Evolutionary conservation across 2,113 vertebrate species (phyloP).

Genomic region (Melanerpes formicivorus): DNA sequence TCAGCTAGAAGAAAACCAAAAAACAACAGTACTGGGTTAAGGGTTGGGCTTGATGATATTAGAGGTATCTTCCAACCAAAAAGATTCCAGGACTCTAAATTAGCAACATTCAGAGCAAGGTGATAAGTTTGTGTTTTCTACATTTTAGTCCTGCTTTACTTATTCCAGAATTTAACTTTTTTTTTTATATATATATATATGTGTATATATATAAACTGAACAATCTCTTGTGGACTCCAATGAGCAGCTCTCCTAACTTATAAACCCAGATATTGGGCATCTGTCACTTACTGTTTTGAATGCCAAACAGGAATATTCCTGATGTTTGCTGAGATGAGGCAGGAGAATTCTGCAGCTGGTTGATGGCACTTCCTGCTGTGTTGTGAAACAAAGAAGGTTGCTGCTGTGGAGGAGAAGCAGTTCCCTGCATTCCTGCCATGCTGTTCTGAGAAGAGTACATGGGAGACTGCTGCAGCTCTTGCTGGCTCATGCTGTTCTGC

Average conservation of each 20-base stretch:
- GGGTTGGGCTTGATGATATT: too few relatives aligned
- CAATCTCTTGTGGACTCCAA: not conserved
- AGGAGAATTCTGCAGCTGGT: constrained; percentile 83
- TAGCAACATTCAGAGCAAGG: not conserved
- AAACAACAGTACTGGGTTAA: too few relatives aligned
- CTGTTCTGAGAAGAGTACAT: constrained; percentile 89
- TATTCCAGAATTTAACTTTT: not conserved
- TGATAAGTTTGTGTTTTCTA: rapidly evolving
- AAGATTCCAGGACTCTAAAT: too few relatives aligned
- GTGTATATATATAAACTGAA: not conserved
- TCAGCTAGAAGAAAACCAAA: too few relatives aligned
- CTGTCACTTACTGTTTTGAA: constrained; percentile 90
- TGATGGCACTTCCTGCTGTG: constrained; percentile 84
- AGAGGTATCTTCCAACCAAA: too few relatives aligned
- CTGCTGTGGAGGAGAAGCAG: constrained; percentile 86
- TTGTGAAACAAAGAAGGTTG: constrained; percentile 89
- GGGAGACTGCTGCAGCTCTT: constrained; percentile 87
- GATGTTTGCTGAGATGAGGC: constrained; percentile 86
- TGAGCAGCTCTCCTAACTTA: not conserved
- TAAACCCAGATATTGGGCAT: not conserved
- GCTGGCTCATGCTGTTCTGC: constrained; percentile 86
- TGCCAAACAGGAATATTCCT: constrained; percentile 94
- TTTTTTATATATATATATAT: too few relatives aligned
- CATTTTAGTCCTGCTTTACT: not conserved
- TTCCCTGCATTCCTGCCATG: constrained; percentile 85